Percentiles rank a stretch among this genome's conserved stretches.
Evolutionary conservation across 2,113 vertebrate species (phyloP).

Genomic region (Hemiprocne comata): DNA sequence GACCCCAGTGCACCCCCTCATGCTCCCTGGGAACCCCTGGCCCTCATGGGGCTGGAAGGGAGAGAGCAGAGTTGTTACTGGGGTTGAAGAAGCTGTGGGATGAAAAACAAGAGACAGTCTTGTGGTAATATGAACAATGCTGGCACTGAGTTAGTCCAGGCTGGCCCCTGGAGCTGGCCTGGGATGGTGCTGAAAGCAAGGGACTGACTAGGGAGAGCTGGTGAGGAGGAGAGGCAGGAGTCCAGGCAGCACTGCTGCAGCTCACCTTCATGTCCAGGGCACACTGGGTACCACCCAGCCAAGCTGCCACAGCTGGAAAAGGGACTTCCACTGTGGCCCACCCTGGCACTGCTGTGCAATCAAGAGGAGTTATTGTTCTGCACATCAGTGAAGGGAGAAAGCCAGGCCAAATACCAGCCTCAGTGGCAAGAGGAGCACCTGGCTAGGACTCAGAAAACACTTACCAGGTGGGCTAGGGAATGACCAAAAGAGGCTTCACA

Average conservation of each 20-base stretch:
- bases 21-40: not conserved
- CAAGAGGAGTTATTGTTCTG: not conserved
- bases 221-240: not conserved
- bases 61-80: not conserved
- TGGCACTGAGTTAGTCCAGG: not conserved
- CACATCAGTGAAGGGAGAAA: not conserved
- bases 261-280: not conserved
- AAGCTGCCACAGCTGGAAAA: not conserved
- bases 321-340: too few relatives aligned
- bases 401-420: not conserved
- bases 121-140: not conserved
- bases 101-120: not conserved
- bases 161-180: not conserved
- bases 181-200: not conserved
- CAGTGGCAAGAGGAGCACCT: not conserved
- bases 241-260: not conserved
- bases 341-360: not conserved
- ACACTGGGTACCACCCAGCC: fast-evolving
- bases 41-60: not conserved
- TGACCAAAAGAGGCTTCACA: not conserved
- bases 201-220: not conserved
- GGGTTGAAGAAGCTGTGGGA: not conserved
- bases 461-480: not conserved
- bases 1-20: too few relatives aligned
- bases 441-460: not conserved